phyloP scores from a whole-genome alignment of 2,888 invertebrate species.

The Aromia moschata region DNA sequence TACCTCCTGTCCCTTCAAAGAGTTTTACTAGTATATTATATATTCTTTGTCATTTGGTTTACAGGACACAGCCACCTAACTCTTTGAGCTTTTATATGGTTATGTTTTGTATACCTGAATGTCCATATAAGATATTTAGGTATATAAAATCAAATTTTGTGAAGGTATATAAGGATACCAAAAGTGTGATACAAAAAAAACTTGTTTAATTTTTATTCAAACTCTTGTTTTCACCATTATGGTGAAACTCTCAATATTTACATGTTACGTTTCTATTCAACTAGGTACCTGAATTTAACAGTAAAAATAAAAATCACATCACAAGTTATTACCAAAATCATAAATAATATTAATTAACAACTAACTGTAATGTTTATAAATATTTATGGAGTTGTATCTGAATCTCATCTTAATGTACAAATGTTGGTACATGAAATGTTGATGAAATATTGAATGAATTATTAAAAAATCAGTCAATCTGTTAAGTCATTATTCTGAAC shows the following conservation, averaged over 20 bases:
- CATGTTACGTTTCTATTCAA: slow-evolving; percentile 24
- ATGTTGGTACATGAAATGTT: slow-evolving; percentile 28
- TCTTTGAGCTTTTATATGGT: too few species aligned
- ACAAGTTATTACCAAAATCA: slow-evolving; percentile 30
- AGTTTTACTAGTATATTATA: too few species aligned
- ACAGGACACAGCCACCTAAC: too few species aligned
- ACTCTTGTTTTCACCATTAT: slow-evolving; percentile 29
- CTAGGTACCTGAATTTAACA: slow-evolving; percentile 17
- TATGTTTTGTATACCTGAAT: too few species aligned
- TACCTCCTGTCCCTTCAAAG: too few species aligned
- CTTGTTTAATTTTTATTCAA: slow-evolving; percentile 27
- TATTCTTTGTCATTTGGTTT: too few species aligned
- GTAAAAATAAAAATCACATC: slow-evolving; percentile 34
- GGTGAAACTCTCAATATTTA: slow-evolving; percentile 34
- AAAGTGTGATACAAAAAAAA: slow-evolving; percentile 27
- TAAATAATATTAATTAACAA: slow-evolving; percentile 33
- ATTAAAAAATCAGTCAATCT: slow-evolving; percentile 32
- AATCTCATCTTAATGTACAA: slow-evolving; percentile 23
- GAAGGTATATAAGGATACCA: too few species aligned
- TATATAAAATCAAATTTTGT: too few species aligned
- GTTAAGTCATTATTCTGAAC: slow-evolving; percentile 63
- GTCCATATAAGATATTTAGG: too few species aligned
- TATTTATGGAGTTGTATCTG: slow-evolving; percentile 15
- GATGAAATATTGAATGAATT: slow-evolving; percentile 10
- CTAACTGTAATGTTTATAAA: slow-evolving; percentile 20